These are phyloP conservation scores for Hippocampus kuda DNA, from an alignment of 2,797 vertebrate genomes.

Conservation along the genomic window DNA sequence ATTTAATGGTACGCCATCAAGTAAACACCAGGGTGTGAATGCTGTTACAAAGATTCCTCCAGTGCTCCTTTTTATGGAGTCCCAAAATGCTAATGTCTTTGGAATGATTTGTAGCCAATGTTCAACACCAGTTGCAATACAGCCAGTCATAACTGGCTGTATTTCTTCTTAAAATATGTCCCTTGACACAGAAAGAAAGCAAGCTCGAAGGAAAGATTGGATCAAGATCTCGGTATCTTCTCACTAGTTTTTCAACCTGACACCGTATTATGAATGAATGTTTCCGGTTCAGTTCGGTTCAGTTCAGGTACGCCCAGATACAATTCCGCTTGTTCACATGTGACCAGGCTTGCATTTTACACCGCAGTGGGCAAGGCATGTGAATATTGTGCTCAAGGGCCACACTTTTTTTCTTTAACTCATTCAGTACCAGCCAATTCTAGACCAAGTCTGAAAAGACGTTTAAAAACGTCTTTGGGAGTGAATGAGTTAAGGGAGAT, in stretches of 20 bases:
- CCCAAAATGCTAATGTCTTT: conserved; percentile 7
- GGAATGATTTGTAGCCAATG: conserved; percentile 25
- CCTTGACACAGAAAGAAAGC: conserved; percentile 19
- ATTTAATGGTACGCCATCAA: conserved; percentile 8
- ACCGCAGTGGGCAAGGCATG: not conserved
- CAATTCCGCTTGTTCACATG: not conserved
- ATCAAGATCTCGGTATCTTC: too few relatives aligned
- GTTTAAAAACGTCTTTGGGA: too few relatives aligned
- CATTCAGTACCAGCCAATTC: too few relatives aligned
- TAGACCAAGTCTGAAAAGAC: too few relatives aligned
- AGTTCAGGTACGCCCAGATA: not conserved
- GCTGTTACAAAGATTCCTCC: conserved; percentile 9
- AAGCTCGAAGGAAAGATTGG: conserved; percentile 6
- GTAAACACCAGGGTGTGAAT: conserved; percentile 39
- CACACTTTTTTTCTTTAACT: not conserved
- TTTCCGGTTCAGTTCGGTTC: not conserved
- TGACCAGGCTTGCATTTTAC: not conserved
- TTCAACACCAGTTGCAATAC: conserved; percentile 14
- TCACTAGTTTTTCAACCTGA: not conserved
- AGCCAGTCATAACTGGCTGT: conserved; percentile 20
- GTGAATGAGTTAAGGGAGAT: too few relatives aligned
- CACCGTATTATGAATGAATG: not conserved
- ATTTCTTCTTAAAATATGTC: conserved; percentile 18
- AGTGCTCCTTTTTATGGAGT: not conserved
- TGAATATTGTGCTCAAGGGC: not conserved